Conservation (phyloP, 2,797 vertebrate genomes). For the Schizopygopsis pylzovi region DNA sequence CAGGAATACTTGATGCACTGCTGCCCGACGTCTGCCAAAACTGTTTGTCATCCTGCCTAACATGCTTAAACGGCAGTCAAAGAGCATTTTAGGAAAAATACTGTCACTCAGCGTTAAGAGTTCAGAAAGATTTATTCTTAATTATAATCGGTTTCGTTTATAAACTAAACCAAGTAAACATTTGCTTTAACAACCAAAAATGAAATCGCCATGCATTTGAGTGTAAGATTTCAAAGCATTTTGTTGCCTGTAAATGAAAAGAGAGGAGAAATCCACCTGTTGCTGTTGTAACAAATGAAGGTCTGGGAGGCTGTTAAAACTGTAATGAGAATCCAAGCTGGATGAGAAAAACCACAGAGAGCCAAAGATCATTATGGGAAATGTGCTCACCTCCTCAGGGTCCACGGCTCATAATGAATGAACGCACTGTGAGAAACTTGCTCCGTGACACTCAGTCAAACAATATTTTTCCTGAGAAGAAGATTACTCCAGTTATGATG, state of each 20-base stretch:
- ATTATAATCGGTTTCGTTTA: neutral
- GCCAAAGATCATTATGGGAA: conserved; percentile 50
- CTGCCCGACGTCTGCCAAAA: conserved; percentile 32
- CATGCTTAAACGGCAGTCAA: conserved; percentile 14
- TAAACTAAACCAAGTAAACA: neutral
- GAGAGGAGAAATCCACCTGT: conserved; percentile 45
- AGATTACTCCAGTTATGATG: conserved; percentile 30
- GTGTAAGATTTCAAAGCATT: conserved; percentile 42
- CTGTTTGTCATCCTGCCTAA: conserved; percentile 39
- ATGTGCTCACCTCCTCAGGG: conserved; percentile 44
- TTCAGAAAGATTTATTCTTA: neutral
- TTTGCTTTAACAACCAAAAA: neutral
- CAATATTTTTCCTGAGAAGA: conserved; percentile 18
- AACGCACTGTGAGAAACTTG: conserved; percentile 31
- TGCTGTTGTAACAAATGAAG: conserved; percentile 47
- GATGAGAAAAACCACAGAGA: conserved; percentile 45
- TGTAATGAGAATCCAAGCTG: conserved; percentile 51
- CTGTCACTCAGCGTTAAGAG: neutral
- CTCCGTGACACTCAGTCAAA: conserved; percentile 5
- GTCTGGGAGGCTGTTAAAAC: conserved; percentile 46
- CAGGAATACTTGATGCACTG: conserved; percentile 27
- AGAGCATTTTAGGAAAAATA: conserved; percentile 13
- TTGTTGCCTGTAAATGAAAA: conserved; percentile 39
- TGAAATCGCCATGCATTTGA: conserved; percentile 6
- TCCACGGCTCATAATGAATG: conserved; percentile 42